These are phyloP conservation scores for Drosophila falleni DNA, from an alignment of 2,888 invertebrate species.

Conservation along the genomic window DNA sequence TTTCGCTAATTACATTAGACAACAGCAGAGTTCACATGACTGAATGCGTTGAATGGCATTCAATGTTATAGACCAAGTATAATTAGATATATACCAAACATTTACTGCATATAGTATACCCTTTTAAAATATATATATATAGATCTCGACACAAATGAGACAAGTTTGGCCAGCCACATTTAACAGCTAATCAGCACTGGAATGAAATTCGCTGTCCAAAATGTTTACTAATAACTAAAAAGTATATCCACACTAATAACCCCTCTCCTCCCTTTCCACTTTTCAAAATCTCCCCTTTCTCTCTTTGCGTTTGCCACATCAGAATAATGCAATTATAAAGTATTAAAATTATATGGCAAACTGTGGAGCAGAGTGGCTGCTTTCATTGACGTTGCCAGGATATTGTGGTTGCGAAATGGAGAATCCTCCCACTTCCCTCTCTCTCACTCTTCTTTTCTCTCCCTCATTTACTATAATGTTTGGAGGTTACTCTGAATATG, in stretches of 20 bases:
- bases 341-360: slow-evolving; percentile 73
- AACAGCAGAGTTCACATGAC: slow-evolving; percentile 56
- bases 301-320: slow-evolving; percentile 4
- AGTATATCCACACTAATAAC: neutral
- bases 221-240: slow-evolving; percentile 33
- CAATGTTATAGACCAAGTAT: neutral
- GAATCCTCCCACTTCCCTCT: neutral
- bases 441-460: neutral
- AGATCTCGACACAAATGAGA: neutral
- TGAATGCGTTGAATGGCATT: slow-evolving; percentile 8
- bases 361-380: slow-evolving; percentile 24
- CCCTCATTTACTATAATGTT: neutral
- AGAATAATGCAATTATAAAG: slow-evolving; percentile 69
- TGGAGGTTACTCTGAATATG: slow-evolving; percentile 21
- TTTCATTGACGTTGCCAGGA: slow-evolving; percentile 60
- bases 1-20: slow-evolving; percentile 55
- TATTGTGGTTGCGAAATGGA: slow-evolving; percentile 32
- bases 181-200: slow-evolving; percentile 70
- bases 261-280: neutral
- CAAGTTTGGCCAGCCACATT: slow-evolving; percentile 1
- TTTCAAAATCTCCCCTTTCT: neutral
- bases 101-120: neutral
- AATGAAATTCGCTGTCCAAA: slow-evolving; percentile 67
- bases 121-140: neutral
- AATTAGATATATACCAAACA: neutral